Conservation (phyloP, 2,113 vertebrate species). For the Trichechus manatus region DNA sequence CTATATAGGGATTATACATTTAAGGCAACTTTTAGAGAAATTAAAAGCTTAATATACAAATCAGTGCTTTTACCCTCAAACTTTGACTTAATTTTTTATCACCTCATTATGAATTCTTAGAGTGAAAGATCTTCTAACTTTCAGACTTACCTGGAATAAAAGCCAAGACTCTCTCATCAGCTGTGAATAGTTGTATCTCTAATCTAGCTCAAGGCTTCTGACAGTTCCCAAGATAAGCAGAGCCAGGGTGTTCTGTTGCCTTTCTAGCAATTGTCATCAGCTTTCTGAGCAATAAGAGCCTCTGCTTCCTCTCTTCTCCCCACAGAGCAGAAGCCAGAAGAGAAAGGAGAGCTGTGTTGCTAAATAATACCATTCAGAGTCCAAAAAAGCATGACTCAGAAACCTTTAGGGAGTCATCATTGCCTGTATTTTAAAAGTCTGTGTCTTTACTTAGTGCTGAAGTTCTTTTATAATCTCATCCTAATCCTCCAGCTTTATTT, state of each 20-base stretch:
- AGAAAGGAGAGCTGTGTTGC: background rate
- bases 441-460: background rate
- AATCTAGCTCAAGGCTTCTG: background rate
- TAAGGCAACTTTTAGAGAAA: constrained; percentile 47
- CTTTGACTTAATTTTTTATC: constrained; percentile 32
- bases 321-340: background rate
- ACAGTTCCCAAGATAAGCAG: constrained; percentile 49
- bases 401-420: background rate
- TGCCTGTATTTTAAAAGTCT: background rate
- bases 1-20: background rate
- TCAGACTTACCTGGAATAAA: constrained; percentile 18
- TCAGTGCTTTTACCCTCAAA: background rate
- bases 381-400: constrained; percentile 1
- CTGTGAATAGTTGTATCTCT: constrained; percentile 37
- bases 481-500: background rate
- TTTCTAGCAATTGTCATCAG: constrained; percentile 23
- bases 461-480: background rate
- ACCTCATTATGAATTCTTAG: constrained; percentile 36
- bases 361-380: constrained; percentile 1
- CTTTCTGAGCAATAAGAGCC: background rate
- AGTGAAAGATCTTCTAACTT: background rate
- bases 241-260: background rate
- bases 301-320: background rate
- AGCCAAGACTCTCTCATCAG: background rate
- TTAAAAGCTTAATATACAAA: constrained; percentile 48